These are phyloP conservation scores for Peromyscus leucopus DNA, from an alignment of 2,113 vertebrate genomes.

Conservation along the genomic window DNA sequence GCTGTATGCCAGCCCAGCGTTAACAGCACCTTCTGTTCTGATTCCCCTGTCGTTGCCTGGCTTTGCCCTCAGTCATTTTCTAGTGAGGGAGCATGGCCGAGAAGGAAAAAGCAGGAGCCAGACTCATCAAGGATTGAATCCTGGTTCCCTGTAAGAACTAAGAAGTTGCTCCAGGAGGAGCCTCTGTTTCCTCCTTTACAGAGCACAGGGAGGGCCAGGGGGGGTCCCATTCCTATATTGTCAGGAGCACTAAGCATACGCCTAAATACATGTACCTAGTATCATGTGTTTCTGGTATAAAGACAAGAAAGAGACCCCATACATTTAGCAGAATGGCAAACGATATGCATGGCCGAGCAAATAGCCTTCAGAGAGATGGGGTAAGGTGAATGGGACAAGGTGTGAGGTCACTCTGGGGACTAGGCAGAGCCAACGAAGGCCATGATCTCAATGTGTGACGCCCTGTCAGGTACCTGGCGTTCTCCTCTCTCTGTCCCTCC, in stretches of 20 bases:
- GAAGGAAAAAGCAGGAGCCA: background rate
- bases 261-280: background rate
- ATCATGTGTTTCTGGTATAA: background rate
- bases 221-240: background rate
- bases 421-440: background rate
- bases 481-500: background rate
- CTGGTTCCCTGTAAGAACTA: background rate
- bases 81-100: background rate
- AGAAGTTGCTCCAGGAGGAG: background rate
- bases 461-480: background rate
- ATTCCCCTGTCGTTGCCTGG: background rate
- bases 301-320: constrained; percentile 28
- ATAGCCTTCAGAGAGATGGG: background rate
- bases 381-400: background rate
- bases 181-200: constrained; percentile 15
- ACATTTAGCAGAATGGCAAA: background rate
- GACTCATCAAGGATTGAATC: background rate
- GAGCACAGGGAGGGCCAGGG: background rate
- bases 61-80: constrained; percentile 22
- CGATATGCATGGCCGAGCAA: background rate
- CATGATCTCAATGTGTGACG: fast-evolving
- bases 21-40: constrained; percentile 30
- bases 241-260: background rate
- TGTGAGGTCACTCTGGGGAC: background rate
- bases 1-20: background rate